Evolutionary conservation across 2,888 invertebrate species (phyloP).

Genomic region (Lottia scabra): DNA sequence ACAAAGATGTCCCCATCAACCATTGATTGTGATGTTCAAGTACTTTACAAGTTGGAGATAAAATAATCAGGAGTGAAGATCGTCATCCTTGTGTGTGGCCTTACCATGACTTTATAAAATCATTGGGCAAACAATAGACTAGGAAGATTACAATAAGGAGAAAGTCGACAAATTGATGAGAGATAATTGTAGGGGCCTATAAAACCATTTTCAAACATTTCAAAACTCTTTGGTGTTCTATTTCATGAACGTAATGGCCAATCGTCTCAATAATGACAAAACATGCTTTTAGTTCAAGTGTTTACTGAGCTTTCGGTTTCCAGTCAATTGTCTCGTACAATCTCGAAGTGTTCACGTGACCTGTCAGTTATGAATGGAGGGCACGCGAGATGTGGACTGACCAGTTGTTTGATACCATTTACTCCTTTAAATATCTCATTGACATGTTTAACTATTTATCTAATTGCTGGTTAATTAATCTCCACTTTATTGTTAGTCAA

Average conservation of each 20-base stretch:
- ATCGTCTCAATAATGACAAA: slow-evolving; percentile 1
- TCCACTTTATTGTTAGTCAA: background rate
- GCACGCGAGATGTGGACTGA: background rate
- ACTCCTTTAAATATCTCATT: background rate
- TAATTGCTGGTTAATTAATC: slow-evolving; percentile 7
- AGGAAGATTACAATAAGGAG: background rate
- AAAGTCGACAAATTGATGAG: background rate
- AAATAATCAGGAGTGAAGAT: too few species aligned
- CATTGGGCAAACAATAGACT: background rate
- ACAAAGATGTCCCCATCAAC: too few species aligned
- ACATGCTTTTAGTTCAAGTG: slow-evolving; percentile 3
- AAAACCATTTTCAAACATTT: slow-evolving; percentile 4
- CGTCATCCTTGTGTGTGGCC: background rate
- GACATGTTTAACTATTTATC: background rate
- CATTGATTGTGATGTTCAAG: too few species aligned
- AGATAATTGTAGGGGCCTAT: background rate
- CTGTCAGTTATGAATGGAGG: slow-evolving; percentile 1
- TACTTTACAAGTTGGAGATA: too few species aligned
- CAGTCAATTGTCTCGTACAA: background rate
- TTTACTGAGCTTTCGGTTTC: slow-evolving; percentile 3
- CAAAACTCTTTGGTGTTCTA: slow-evolving; percentile 3
- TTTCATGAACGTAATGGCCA: slow-evolving; percentile 3
- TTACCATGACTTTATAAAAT: background rate
- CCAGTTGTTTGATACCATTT: background rate
- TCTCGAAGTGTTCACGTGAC: slow-evolving; percentile 5